Base-by-base conservation (phyloP, 2,797 vertebrate genomes). In the Microctenopoma lineatum region DNA sequence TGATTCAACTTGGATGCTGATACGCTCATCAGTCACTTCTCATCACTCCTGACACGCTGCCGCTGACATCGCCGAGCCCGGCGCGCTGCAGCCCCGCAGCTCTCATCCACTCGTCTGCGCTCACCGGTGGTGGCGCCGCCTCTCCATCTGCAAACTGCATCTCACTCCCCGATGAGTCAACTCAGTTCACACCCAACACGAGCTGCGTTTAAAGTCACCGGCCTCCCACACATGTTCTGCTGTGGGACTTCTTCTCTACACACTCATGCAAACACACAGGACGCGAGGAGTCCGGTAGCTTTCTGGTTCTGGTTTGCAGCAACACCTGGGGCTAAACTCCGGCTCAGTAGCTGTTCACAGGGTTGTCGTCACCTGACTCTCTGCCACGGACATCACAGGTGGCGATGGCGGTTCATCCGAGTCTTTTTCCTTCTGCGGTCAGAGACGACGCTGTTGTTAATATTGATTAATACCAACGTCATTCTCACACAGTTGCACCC, bases 11-110 rank as follows among this genome's bases (percentile, higher is more conserved):
- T 70, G 75, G 77, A 81, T 81, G 65, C 70, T n/a, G 77, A 87
- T 71, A 55, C 65, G 70, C 79, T 86, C 80, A 61, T 87, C 83
- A 73, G 85, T 87, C 87, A 78, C 73, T 80, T 84, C 74, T 70
- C 68, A 82, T 87, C 70, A 83, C 39, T 53, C 4, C 60, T 64
- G 75, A 84, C 75, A 73, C 34, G 74, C 66, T 54, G 59, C 25
- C 56, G 73, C 15, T 70, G 82, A 69, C 67, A 27, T 60, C 29
- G 2, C 48, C 1, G 61, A 62, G 52, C n/a, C 13, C 7, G 29
- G 7, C 7, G 62, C 66, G 58, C 32, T 44, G 70, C 58, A 14
- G 61, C 27, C 42, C 11, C 5, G 72, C 46, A 5, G 42, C 13
- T 27, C 51, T 36, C 46, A 75, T 54, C 62, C 48, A 14, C 48